Conservation (phyloP, 1,140 invertebrate species). For the Limonius californicus region DNA sequence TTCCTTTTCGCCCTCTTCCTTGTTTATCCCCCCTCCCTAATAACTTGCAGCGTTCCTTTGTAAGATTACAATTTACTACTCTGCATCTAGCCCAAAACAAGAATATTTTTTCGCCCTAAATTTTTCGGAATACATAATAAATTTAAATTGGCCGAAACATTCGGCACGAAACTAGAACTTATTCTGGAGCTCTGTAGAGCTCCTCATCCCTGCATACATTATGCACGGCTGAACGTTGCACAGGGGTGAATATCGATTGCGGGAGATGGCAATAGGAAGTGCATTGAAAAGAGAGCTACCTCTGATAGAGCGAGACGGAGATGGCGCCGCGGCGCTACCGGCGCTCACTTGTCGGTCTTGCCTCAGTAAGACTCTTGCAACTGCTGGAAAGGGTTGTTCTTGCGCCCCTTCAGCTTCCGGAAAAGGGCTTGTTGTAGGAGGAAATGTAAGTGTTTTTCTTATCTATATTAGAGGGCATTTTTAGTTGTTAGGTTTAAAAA, state of each 20-base stretch:
- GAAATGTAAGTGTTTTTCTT: not conserved
- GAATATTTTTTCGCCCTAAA: not conserved
- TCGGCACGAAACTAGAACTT: not conserved
- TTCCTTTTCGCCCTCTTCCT: too few species aligned
- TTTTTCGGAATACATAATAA: not conserved
- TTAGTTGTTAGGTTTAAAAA: too few species aligned
- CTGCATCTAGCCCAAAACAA: too few species aligned
- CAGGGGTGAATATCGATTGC: conserved; percentile 26
- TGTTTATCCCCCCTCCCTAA: too few species aligned
- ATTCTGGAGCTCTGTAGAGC: not conserved
- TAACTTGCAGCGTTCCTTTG: too few species aligned
- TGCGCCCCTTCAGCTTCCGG: not conserved
- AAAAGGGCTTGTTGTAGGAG: too few species aligned
- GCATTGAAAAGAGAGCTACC: conserved; percentile 18
- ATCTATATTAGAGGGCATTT: too few species aligned
- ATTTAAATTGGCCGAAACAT: not conserved
- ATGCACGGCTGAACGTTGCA: conserved; percentile 14
- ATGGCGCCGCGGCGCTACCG: conserved; percentile 23
- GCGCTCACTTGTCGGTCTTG: conserved; percentile 22
- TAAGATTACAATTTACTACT: too few species aligned
- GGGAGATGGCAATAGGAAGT: conserved; percentile 19
- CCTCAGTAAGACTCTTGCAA: conserved; percentile 20
- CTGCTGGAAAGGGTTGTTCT: conserved; percentile 16
- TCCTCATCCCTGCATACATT: not conserved
- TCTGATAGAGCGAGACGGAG: conserved; percentile 3